These are phyloP conservation scores for Pyxicephalus adspersus DNA, from an alignment of 2,113 vertebrate genomes.

Conservation along the genomic window DNA sequence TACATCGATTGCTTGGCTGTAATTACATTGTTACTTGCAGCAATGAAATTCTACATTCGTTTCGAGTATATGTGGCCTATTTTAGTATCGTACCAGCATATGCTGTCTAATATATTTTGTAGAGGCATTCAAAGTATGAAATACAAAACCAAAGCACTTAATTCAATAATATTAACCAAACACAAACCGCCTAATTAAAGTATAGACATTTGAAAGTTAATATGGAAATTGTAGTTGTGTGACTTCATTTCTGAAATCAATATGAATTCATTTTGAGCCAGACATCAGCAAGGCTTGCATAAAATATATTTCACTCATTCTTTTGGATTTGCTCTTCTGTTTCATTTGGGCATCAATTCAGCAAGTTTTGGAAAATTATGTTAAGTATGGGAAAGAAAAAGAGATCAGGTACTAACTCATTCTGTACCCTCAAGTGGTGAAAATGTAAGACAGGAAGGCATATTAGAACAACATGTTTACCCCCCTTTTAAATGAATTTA, in stretches of 20 bases:
- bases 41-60: neutral
- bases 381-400: constrained; percentile 23
- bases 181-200: constrained; percentile 35
- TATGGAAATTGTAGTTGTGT: constrained; percentile 18
- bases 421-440: neutral
- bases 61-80: neutral
- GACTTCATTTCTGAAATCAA: constrained; percentile 33
- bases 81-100: neutral
- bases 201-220: constrained; percentile 4
- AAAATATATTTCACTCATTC: neutral
- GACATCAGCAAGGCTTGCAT: neutral
- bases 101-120: neutral
- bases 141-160: constrained; percentile 8
- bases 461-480: constrained; percentile 25
- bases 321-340: neutral
- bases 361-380: neutral
- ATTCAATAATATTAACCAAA: constrained; percentile 51
- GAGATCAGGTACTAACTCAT: neutral
- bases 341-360: neutral
- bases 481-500: neutral
- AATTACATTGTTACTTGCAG: neutral
- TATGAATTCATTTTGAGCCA: constrained; percentile 4
- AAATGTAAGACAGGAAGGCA: neutral
- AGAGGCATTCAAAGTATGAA: constrained; percentile 8
- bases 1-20: too few species aligned